phyloP scores from a whole-genome alignment of 2,888 invertebrate genomes.

The Calliopum simillimum region DNA sequence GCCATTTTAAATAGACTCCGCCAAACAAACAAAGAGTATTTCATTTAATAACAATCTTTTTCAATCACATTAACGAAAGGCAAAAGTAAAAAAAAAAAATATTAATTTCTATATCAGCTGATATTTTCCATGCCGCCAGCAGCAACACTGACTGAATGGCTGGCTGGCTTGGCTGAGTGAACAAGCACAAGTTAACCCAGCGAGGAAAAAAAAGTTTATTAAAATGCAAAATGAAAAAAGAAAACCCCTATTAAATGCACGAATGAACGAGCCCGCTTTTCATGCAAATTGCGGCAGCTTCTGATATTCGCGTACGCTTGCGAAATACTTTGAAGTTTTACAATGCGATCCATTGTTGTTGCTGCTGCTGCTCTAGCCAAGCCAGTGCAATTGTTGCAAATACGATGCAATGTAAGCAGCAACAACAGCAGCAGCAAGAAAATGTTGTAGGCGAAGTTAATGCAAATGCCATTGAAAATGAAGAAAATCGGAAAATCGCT shows the following conservation, averaged over 20 bases:
- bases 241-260: conserved; percentile 47
- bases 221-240: not conserved
- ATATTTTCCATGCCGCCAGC: not conserved
- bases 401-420: conserved; percentile 14
- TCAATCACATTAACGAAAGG: conserved; percentile 14
- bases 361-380: conserved; percentile 6
- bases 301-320: conserved; percentile 7
- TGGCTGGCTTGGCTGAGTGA: conserved; percentile 3
- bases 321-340: conserved; percentile 13
- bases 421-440: conserved; percentile 15
- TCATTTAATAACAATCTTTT: not conserved
- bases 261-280: conserved; percentile 41
- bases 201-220: too few species aligned
- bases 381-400: not conserved
- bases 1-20: conserved; percentile 20
- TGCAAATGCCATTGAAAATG: conserved; percentile 40
- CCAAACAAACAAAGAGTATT: not conserved
- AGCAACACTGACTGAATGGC: too few species aligned
- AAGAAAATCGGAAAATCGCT: conserved; percentile 43
- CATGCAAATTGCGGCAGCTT: conserved; percentile 31
- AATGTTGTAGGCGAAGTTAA: conserved; percentile 38
- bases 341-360: conserved; percentile 26
- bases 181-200: not conserved
- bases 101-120: conserved; percentile 4
- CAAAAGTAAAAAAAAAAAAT: not conserved